Conservation (phyloP, 2,888 invertebrate species). For the Drepana falcataria region DNA sequence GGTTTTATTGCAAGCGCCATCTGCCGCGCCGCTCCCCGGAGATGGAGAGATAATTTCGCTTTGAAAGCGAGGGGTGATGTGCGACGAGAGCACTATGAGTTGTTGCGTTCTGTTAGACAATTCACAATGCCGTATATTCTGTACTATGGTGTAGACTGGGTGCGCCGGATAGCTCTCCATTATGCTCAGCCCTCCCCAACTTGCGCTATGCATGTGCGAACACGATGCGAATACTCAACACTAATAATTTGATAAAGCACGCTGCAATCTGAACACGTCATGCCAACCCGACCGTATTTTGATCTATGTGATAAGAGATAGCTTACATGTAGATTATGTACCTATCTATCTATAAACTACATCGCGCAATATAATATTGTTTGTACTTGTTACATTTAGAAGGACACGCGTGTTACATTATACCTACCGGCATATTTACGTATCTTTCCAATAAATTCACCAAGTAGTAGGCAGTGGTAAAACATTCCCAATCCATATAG, state of each 20-base stretch:
- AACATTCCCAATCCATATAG: too few species aligned
- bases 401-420: too few species aligned
- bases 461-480: too few species aligned
- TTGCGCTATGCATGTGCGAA: constrained; percentile 48
- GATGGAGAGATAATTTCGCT: constrained; percentile 76
- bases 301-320: too few species aligned
- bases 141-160: constrained; percentile 34
- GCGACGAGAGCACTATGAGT: constrained; percentile 58
- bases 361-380: not conserved
- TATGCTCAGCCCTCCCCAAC: constrained; percentile 56
- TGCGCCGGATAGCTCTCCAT: constrained; percentile 55
- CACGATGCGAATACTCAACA: constrained; percentile 50
- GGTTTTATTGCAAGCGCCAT: constrained; percentile 79
- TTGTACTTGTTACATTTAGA: too few species aligned
- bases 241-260: constrained; percentile 59
- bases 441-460: too few species aligned
- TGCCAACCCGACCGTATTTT: not conserved
- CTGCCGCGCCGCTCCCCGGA: constrained; percentile 62
- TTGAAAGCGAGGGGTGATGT: constrained; percentile 51
- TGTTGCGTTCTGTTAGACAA: constrained; percentile 69
- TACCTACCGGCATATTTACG: too few species aligned
- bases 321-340: not conserved
- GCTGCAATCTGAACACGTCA: constrained; percentile 15
- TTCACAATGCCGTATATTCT: constrained; percentile 52
- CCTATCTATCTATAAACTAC: not conserved